Evolutionary conservation across 2,113 vertebrate species (phyloP).

Genomic region (Junco hyemalis): DNA sequence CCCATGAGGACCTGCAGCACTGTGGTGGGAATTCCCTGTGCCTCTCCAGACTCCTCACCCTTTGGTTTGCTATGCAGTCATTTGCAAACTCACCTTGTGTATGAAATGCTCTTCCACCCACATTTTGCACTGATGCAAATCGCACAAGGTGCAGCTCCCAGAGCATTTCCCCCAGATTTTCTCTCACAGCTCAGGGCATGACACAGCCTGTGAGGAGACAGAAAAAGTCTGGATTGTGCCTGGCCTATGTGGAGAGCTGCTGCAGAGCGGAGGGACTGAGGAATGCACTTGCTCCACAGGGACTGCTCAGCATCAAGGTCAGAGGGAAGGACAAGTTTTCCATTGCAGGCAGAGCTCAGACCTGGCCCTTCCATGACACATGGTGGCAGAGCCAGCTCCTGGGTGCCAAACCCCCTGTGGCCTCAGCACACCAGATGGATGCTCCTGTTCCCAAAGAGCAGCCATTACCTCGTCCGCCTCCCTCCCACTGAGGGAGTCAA

Average conservation of each 20-base stretch:
- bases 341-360: background rate
- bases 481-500: slow-evolving; percentile 26
- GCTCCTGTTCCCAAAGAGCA: slow-evolving; percentile 18
- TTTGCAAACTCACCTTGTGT: background rate
- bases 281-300: background rate
- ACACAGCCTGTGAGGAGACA: background rate
- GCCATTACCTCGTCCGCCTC: background rate
- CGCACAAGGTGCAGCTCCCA: background rate
- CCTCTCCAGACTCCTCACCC: background rate
- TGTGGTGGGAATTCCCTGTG: background rate
- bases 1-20: background rate
- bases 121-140: background rate
- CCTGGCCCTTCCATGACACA: background rate
- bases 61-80: background rate
- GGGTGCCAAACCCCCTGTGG: slow-evolving; percentile 58
- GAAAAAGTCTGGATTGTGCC: background rate
- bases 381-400: slow-evolving; percentile 38
- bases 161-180: background rate
- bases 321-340: slow-evolving; percentile 30
- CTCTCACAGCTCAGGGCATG: background rate
- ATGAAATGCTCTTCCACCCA: background rate
- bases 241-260: background rate
- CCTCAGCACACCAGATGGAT: slow-evolving; percentile 44
- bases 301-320: slow-evolving; percentile 29
- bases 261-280: background rate